Conservation (phyloP, 2,113 vertebrate genomes). For the Festucalex cinctus region DNA sequence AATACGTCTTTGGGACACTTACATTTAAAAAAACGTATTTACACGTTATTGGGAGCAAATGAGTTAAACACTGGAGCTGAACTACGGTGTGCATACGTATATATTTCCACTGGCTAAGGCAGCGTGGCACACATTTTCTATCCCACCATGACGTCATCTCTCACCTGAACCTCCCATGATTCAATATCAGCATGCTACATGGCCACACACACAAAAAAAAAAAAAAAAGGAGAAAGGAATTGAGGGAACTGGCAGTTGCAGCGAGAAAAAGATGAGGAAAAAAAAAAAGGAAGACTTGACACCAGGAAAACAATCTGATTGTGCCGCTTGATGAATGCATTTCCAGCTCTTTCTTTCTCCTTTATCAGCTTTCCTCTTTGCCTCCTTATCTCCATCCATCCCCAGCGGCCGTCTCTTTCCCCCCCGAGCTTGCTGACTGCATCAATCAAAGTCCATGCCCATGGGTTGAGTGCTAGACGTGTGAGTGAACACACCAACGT, state of each 20-base stretch:
- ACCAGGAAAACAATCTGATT: constrained; percentile 60
- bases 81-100: constrained; percentile 5
- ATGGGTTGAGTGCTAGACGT: constrained; percentile 11
- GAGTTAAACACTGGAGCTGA: constrained; percentile 35
- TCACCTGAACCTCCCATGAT: constrained; percentile 52
- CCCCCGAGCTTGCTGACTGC: constrained; percentile 55
- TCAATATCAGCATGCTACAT: constrained; percentile 60
- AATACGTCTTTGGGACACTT: too few species aligned
- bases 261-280: constrained; percentile 21
- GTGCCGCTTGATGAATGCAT: constrained; percentile 57
- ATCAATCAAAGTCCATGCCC: constrained; percentile 57
- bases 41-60: too few species aligned
- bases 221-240: constrained; percentile 10
- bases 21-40: too few species aligned
- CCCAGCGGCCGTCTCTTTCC: constrained; percentile 23
- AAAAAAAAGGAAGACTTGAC: constrained; percentile 37
- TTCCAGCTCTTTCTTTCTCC: constrained; percentile 46
- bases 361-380: constrained; percentile 51
- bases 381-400: constrained; percentile 40
- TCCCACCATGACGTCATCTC: constrained; percentile 30
- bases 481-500: not conserved
- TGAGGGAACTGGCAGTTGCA: constrained; percentile 30
- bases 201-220: not conserved
- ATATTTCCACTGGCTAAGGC: constrained; percentile 12
- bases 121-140: constrained; percentile 39